Evolutionary conservation across 2,797 vertebrate genomes (phyloP).

Genomic region (Otolemur crassicaudatus): DNA sequence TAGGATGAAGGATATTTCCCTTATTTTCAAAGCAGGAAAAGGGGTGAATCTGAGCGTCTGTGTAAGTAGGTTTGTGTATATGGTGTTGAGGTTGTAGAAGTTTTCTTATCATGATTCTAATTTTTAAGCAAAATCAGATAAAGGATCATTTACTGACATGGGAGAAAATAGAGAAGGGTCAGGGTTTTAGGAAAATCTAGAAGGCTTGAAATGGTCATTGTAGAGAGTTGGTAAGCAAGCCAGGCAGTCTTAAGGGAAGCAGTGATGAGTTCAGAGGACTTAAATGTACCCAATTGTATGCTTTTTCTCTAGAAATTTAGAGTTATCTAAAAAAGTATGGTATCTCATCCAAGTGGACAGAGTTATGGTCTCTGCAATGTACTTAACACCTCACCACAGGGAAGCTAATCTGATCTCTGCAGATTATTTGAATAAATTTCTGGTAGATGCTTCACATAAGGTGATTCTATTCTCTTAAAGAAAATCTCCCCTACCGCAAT

Average conservation of each 20-base stretch:
- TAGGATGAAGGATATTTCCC: background rate
- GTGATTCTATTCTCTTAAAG: background rate
- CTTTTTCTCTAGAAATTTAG: background rate
- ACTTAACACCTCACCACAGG: background rate
- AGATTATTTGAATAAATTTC: background rate
- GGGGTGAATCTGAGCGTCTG: background rate
- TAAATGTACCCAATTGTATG: background rate
- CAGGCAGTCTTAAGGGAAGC: background rate
- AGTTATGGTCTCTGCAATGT: background rate
- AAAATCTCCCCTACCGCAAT: background rate
- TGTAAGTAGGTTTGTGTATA: background rate
- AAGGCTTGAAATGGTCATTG: background rate
- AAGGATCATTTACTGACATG: background rate
- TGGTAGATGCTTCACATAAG: background rate
- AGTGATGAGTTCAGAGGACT: background rate
- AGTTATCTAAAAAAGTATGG: background rate
- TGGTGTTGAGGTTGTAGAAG: background rate
- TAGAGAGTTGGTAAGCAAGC: background rate
- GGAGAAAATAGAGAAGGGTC: background rate
- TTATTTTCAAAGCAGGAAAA: background rate
- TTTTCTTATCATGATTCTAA: background rate
- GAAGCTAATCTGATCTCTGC: background rate
- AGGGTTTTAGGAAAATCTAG: background rate
- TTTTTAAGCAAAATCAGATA: conserved; percentile 8
- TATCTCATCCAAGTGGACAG: background rate